Evolutionary conservation across 2,888 invertebrate genomes (phyloP), one percentile per base, ranked within the genome.

Genomic region (Tetranychus truncatus): DNA sequence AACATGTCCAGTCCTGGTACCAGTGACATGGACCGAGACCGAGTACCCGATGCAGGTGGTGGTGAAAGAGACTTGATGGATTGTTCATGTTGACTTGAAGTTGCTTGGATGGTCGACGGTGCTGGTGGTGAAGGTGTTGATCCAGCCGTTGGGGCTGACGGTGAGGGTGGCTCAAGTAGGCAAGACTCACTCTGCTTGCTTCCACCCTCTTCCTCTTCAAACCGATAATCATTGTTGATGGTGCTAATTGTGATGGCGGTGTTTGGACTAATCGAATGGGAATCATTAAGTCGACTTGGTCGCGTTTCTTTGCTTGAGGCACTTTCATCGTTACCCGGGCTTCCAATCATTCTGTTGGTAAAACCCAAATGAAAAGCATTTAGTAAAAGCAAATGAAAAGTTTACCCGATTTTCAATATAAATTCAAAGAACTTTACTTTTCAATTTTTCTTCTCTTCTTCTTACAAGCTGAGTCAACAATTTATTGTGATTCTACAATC

Each of bases 271-370:
- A 34, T 34, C 34, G 34, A 34, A 34, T 55, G 9, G 55, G 55
- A 55, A 9, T 55, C 11, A 55, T 55, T 15, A 55, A 55, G 11
- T 55, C 55, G 55, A 55, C 55, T 55, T 9, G 55, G 34, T 69
- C 20, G 18, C 21, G 34, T 6, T 69, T 69, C 21, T 69, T 67
- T 21, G 24, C 18, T 21, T 67, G 67, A 21, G 24, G 24, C 24
- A 67, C 67, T 21, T 67, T 21, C 67, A 67, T n/a, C 24, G n/a
- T 67, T 67, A 21, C 67, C 67, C 67, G 67, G 67, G 67, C n/a
- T 67, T n/a, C 24, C 67, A n/a, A 55, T 55, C 55, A 55, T 55
- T 55, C 55, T 55, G 55, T 15, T 55, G 6, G 2, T 9, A 46
- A 8, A 46, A 46, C 1, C 1, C 15, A 55, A 15, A 55, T 55